A percentile compares a stretch with the other conserved stretches of the same genome.
These are phyloP conservation scores for Bombus ignitus DNA, from an alignment of 1,140 invertebrate species.

Conservation along the genomic window DNA sequence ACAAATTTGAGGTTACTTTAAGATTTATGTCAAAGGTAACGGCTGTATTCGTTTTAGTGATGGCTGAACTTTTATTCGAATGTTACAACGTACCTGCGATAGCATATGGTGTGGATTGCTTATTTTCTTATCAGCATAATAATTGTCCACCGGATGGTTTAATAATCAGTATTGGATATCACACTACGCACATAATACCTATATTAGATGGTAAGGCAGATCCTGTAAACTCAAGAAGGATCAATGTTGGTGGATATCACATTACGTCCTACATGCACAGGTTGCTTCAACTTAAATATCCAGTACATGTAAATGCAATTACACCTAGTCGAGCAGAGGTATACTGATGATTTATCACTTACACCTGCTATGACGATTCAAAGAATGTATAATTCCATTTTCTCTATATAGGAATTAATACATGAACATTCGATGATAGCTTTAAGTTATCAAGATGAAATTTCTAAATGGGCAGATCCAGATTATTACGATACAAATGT, in stretches of 20 bases:
- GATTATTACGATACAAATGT: constrained; percentile 94
- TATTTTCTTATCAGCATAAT: constrained; percentile 91
- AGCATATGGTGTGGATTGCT: constrained; percentile 93
- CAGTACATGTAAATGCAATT: constrained; percentile 93
- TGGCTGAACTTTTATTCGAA: constrained; percentile 97
- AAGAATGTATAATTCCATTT: constrained; percentile 24
- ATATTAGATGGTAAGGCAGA: constrained; percentile 89
- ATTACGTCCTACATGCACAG: constrained; percentile 93
- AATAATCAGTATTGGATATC: constrained; percentile 93
- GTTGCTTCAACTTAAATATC: constrained; percentile 96
- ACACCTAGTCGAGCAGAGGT: constrained; percentile 93
- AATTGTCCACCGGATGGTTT: constrained; percentile 86
- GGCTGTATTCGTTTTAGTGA: constrained; percentile 86
- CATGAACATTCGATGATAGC: constrained; percentile 91
- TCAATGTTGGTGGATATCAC: constrained; percentile 94
- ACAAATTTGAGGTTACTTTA: constrained; percentile 36
- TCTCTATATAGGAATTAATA: constrained; percentile 87
- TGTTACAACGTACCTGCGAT: constrained; percentile 94
- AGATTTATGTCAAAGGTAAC: constrained; percentile 15
- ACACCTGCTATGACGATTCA: background rate
- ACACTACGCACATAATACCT: constrained; percentile 94
- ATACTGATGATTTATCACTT: constrained; percentile 31
- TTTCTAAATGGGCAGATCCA: constrained; percentile 90
- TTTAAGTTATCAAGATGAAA: constrained; percentile 90
- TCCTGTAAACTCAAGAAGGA: constrained; percentile 87